Evolutionary conservation across 2,113 vertebrate species (phyloP), one percentile per base, ranked within the genome.

Genomic region (Callithrix jacchus): DNA sequence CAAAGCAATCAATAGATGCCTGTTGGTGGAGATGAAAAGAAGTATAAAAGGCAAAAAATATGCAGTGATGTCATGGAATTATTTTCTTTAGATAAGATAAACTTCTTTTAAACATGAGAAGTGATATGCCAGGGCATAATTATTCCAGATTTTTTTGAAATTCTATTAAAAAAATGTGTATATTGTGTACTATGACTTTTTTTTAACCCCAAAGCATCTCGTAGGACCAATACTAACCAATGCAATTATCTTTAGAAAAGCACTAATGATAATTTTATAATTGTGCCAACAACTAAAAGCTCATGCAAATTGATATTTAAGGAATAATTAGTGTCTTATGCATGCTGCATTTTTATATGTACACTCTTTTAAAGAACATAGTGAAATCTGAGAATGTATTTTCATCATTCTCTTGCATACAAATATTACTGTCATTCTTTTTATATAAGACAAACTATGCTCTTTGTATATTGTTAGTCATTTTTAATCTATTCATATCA

Each of bases 181-280:
- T 35, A 89, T 37, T 95, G 13, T 56, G 6, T 4, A 77, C 54
- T 93, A 47, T 90, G 47, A 87, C 12, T 42, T 11, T 20, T 66
- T 68, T 68, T 47, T 47, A 77, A 93, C 16, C 20, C 32, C 18
- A 52, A 17, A n/a, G 9, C 5, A 52, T 81, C 9, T 40, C 89
- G 21, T 76, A 73, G 20, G 32, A 89, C 74, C 74, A 92, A 58
- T 49, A 11, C 66, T 71, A 81, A 12, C 5, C 47, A 74, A 4
- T 66, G 58, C 89, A 37, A 87, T 95, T 40, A 58, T 25, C 49
- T 45, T 77, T 54, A 92, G 52, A 86, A 96, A 96, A 91, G 35
- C 40, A 92, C 12, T 73, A 82, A 91, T 52, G 6, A 74, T 85
- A 86, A 92, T 88, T 91, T 21, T 5, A 74, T 74, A 20, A 54